Base-by-base conservation (phyloP, 2,797 vertebrate genomes). In the Syndactyla subalaris region DNA sequence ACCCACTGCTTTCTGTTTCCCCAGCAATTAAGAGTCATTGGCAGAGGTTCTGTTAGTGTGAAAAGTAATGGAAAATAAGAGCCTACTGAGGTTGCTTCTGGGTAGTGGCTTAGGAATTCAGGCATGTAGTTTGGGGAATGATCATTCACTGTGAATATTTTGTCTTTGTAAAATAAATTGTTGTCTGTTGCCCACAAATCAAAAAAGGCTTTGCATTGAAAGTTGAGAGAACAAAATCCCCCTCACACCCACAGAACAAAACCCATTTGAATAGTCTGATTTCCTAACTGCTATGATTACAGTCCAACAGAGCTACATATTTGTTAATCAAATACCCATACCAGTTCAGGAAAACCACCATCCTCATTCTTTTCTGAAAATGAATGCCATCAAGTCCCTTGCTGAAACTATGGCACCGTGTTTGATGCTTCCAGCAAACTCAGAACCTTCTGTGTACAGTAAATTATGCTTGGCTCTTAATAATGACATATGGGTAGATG, bases 311-410 rank as follows among this genome's bases (percentile, higher is more conserved):
- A 78, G 14, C 70, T 78, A 43, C 43, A 27, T 32, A 22, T 49
- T 65, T 45, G 14, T 71, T 65, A 54, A 63, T 87, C 49, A 87
- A 80, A 85, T 27, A 63, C 27, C 39, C 51, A 9, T 45, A n/a
- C 26, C 49, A 57, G 70, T 62, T 85, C 80, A 95, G 86, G 72
- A 95, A 92, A 95, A 79, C 36, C 59, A 63, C 85, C 45, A 94
- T 90, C 34, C 62, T 78, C 41, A 16, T 59, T 81, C 58, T 88
- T 93, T 75, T 75, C 43, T 81, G 55, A 30, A 84, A 82, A 51
- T 2, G 2, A 58, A 90, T 72, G 36, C 89, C 4, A 0, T 61
- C 55, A 41, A 76, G 66, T 66, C 55, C 30, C 27, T 77, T 88
- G 76, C 87, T 70, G 78, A 67, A 92, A 72, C 11, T 65, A n/a